Evolutionary conservation across 2,113 vertebrate genomes (phyloP), one percentile per base, ranked within the genome.

Genomic region (Cyphomyrus discorhynchus): DNA sequence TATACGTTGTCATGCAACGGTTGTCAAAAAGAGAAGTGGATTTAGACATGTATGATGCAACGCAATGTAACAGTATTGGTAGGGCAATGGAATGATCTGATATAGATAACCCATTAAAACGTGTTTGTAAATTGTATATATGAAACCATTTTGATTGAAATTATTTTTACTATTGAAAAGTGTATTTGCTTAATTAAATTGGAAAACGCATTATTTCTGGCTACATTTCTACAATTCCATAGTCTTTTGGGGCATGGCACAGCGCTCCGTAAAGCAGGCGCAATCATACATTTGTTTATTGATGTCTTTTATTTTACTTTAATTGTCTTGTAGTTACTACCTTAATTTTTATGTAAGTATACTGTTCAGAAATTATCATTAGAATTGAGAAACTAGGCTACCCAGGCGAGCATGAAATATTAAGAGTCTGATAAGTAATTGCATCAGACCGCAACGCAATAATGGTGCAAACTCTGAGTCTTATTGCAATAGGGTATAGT

Each of bases 1-100:
- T 96, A 96, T 92, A 94, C 93, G 94, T 93, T 95, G 91, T 96
- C 94, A 94, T 95, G 96, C 97, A 96, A 87, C 96, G 97, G 97
- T 96, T 97, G 97, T 96, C 95, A 94, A 96, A 96, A 96, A 96
- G 93, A 97, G 97, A 94, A 96, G 97, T 96, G 94, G 94, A 95
- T 96, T 84, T 97, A 96, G 97, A 96, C 95, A 96, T 96, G 97
- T 95, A 97, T 99, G 98, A 99, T 98, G 98, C 98, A 99, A 99
- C 96, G 97, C 96, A 97, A 96, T 97, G 98, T 97, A 99, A 99
- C 94, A 96, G 96, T 97, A 96, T 97, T 97, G 97, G 96, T 96
- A 97, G 97, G 97, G 97, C 93, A 97, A 95, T 97, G 96, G 97
- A 98, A 97, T 97, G 97, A 97, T 97, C 96, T 97, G 97, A 97